Evolutionary conservation across 2,797 vertebrate genomes (phyloP), one percentile per base, ranked within the genome.

Genomic region (Labeo calbasu): DNA sequence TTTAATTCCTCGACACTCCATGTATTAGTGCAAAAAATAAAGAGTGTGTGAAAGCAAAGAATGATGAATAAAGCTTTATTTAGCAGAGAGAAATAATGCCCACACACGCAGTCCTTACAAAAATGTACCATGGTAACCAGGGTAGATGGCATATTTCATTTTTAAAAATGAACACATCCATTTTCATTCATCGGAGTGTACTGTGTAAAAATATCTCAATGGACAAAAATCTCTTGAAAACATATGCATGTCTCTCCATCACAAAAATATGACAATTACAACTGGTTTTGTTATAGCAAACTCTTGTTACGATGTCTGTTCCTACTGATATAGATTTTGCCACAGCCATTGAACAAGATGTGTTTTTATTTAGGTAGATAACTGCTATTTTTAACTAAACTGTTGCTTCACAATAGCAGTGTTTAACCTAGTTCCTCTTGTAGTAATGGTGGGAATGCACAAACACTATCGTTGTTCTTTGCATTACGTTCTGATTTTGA

Each of bases 1-100:
- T 86, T 88, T 86, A 86, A 88, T 87, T 88, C 87, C 86, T 85
- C 65, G 63, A 83, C 85, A 75, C 85, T 86, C 86, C 61, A 36
- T 81, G 84, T 87, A 81, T 86, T 88, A 88, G 70, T 72, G 69
- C 7, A 71, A 83, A 78, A 88, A 87, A 80, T 71, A 70, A 66
- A 36, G 61, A 78, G 75, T 59, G 57, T 65, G 59, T 86, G 82
- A 79, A 68, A 77, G 79, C n/a, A 80, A 57, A 55, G 43, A 51
- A 71, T 72, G 15, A 17, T 71, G 55, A 70, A 77, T 53, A 21
- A 63, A 76, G 79, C 51, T 69, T 61, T 77, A 69, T 70, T 77
- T 84, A 48, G 23, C 17, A 77, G 43, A 70, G 25, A 77, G 68
- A 73, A 63, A 76, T 76, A 66, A 53, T 68, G 17, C 28, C 48